Evolutionary conservation across 2,113 vertebrate species (phyloP).

Genomic region (Coptodon rendalli): DNA sequence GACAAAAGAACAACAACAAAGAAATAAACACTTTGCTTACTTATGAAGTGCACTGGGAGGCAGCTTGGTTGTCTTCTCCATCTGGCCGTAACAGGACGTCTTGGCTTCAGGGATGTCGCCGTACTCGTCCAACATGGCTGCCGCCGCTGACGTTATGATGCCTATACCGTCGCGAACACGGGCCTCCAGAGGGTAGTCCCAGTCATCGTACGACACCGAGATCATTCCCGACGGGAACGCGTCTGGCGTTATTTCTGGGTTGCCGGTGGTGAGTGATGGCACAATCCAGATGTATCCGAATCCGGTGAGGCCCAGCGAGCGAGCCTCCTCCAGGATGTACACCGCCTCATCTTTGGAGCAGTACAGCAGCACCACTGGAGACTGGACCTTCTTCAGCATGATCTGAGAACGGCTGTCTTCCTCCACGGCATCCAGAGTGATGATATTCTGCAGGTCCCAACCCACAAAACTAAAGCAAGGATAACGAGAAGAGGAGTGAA

Average conservation of each 20-base stretch:
- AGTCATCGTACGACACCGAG: constrained; percentile 92
- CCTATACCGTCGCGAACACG: constrained; percentile 88
- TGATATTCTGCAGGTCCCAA: constrained; percentile 95
- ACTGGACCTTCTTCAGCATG: constrained; percentile 96
- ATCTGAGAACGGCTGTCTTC: constrained; percentile 88
- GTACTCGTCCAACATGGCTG: constrained; percentile 90
- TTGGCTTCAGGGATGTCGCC: constrained; percentile 91
- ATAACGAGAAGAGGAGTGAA: constrained; percentile 6
- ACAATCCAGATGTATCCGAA: constrained; percentile 98
- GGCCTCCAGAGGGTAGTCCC: constrained; percentile 92
- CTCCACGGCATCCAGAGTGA: constrained; percentile 86
- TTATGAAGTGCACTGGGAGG: constrained; percentile 87
- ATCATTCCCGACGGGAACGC: constrained; percentile 93
- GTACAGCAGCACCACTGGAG: constrained; percentile 90
- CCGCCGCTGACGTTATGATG: constrained; percentile 89
- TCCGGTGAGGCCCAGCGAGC: constrained; percentile 90
- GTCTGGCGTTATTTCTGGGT: constrained; percentile 76
- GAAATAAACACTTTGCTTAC: constrained; percentile 69
- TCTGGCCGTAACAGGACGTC: constrained; percentile 84
- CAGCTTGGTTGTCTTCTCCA: constrained; percentile 78
- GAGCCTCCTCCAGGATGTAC: constrained; percentile 91
- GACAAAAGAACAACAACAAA: neutral
- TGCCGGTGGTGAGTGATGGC: constrained; percentile 69
- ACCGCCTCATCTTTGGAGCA: constrained; percentile 94
- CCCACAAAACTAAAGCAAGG: constrained; percentile 82